A percentile compares a stretch with the other conserved stretches of the same genome.
Conservation (phyloP, 2,888 invertebrate species). For the Apamea epomidion region DNA sequence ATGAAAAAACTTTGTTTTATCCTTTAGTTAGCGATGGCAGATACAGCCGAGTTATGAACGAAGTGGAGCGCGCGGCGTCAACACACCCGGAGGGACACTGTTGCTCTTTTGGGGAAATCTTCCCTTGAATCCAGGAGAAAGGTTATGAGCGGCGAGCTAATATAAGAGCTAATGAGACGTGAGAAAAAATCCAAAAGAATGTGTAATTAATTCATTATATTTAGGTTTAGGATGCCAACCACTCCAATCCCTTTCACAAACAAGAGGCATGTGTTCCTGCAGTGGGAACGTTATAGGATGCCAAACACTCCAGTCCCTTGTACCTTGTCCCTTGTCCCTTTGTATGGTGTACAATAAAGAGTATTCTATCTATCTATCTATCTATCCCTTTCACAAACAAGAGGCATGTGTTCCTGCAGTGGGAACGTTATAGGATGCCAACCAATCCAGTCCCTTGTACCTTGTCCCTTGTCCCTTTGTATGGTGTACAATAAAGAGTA, state of each 20-base stretch:
- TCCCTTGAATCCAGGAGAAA: neutral
- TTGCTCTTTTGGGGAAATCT: slow-evolving; percentile 3
- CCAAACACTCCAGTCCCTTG: neutral
- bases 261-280: neutral
- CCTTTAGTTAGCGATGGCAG: slow-evolving; percentile 32
- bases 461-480: no score
- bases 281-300: neutral
- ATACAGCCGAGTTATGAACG: slow-evolving; percentile 16
- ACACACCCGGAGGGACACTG: neutral
- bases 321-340: no score
- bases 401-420: no score
- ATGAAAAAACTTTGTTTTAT: slow-evolving; percentile 62
- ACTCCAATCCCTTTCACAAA: neutral
- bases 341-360: no score
- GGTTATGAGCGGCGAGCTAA: neutral
- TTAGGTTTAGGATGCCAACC: neutral
- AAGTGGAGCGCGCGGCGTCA: neutral
- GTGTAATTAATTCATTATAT: neutral
- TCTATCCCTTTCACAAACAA: no score
- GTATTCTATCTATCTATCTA: no score
- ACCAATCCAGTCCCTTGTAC: no score
- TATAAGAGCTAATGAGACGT: neutral
- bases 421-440: no score
- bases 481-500: no score
- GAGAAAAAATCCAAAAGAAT: neutral